A percentile compares a stretch with the other conserved stretches of the same genome.
Conservation (phyloP, 1,140 invertebrate species). For the Heterodera schachtii region DNA sequence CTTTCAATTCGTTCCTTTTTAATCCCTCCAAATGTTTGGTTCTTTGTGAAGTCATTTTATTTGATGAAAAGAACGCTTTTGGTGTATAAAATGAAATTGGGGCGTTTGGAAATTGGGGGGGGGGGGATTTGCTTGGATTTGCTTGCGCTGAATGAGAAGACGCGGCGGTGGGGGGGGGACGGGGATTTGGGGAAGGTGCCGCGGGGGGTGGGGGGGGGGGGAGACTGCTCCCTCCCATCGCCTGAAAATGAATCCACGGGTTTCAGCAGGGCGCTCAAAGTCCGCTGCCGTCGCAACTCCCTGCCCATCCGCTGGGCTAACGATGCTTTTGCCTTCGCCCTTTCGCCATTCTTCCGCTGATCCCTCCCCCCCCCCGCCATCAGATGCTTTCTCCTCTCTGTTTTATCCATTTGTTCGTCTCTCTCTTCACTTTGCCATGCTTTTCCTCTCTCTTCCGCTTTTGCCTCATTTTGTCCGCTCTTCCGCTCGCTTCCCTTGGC, state of each 20-base stretch:
- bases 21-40: background rate
- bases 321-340: background rate
- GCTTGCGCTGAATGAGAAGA: background rate
- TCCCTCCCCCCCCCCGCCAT: too few relatives aligned
- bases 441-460: background rate
- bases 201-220: too few relatives aligned
- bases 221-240: too few relatives aligned
- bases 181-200: too few relatives aligned
- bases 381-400: background rate
- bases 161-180: too few relatives aligned
- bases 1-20: background rate
- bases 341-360: background rate
- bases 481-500: slow-evolving; percentile 1
- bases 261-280: background rate
- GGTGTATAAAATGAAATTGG: background rate
- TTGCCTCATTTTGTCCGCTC: background rate
- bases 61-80: slow-evolving; percentile 2
- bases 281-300: background rate
- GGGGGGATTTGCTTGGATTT: too few relatives aligned
- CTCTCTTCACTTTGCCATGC: background rate
- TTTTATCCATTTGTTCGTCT: background rate
- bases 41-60: background rate
- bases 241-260: background rate
- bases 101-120: background rate
- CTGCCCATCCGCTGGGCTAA: background rate